These are phyloP conservation scores for Mico argentatus DNA, from an alignment of 2,797 vertebrate genomes.

Conservation along the genomic window DNA sequence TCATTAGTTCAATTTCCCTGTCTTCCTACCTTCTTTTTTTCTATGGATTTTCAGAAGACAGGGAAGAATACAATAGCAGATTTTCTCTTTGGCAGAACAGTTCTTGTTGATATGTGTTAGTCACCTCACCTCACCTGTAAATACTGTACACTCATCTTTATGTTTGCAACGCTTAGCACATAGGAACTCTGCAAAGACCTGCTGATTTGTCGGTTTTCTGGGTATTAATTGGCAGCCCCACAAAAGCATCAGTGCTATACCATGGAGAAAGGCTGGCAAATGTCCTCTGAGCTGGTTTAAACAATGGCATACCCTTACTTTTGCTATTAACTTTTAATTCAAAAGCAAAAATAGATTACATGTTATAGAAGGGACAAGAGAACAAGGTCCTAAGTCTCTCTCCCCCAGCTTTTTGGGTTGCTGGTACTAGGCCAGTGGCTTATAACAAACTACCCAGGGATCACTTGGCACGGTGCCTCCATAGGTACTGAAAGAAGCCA, in stretches of 20 bases:
- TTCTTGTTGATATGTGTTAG: background rate
- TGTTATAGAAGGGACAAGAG: background rate
- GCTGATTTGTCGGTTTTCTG: background rate
- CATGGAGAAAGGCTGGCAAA: background rate
- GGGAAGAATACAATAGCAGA: background rate
- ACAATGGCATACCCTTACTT: background rate
- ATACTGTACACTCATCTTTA: background rate
- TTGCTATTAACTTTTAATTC: background rate
- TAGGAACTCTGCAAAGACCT: background rate
- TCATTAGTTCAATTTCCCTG: background rate
- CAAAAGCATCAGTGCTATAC: background rate
- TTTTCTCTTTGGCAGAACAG: background rate
- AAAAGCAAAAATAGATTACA: background rate
- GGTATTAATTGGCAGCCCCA: background rate
- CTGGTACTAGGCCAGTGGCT: background rate
- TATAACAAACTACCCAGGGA: background rate
- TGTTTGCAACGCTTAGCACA: background rate
- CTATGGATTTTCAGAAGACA: background rate
- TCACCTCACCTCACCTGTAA: background rate
- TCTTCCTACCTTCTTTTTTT: background rate
- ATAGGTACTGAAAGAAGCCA: background rate
- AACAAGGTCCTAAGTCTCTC: background rate
- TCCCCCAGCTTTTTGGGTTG: background rate
- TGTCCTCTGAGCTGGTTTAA: constrained; percentile 60
- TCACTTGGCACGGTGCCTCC: background rate